phyloP scores from a whole-genome alignment of 2,113 vertebrate genomes.

The Mus pahari region DNA sequence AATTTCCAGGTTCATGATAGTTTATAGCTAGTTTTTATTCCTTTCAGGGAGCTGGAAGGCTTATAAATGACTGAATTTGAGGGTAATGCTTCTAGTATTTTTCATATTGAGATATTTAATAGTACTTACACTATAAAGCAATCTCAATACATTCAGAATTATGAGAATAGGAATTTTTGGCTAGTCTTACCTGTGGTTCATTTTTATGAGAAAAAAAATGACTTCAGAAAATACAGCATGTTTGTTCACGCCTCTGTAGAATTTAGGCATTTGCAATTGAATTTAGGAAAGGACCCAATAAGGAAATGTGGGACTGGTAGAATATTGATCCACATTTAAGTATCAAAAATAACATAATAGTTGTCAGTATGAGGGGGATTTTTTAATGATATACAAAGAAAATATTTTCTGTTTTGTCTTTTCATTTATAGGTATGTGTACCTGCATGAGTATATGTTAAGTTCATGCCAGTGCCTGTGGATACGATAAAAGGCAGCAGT shows the following conservation, averaged over 20 bases:
- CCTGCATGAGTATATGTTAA: not conserved
- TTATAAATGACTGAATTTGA: not conserved
- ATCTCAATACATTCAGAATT: not conserved
- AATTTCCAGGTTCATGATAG: too few relatives aligned
- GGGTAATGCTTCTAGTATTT: not conserved
- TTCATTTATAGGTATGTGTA: not conserved
- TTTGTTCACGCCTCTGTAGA: not conserved
- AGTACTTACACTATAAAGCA: not conserved
- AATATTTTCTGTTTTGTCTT: not conserved
- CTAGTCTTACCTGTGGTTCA: not conserved
- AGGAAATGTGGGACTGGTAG: not conserved
- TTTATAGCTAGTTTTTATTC: not conserved
- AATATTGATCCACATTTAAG: too few relatives aligned
- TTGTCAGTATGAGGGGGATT: not conserved
- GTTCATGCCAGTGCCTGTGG: too few relatives aligned
- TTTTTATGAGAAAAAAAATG: not conserved
- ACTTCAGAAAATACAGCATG: too few relatives aligned
- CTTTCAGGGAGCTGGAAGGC: not conserved
- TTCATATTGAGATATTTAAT: not conserved
- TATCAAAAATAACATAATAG: not conserved
- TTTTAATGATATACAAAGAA: not conserved
- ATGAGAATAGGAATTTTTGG: not conserved
- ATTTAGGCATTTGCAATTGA: not conserved
- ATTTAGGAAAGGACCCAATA: too few relatives aligned
- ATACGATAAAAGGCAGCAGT: not conserved